phyloP scores from a whole-genome alignment of 2,797 vertebrate species.

The Chanos chanos region DNA sequence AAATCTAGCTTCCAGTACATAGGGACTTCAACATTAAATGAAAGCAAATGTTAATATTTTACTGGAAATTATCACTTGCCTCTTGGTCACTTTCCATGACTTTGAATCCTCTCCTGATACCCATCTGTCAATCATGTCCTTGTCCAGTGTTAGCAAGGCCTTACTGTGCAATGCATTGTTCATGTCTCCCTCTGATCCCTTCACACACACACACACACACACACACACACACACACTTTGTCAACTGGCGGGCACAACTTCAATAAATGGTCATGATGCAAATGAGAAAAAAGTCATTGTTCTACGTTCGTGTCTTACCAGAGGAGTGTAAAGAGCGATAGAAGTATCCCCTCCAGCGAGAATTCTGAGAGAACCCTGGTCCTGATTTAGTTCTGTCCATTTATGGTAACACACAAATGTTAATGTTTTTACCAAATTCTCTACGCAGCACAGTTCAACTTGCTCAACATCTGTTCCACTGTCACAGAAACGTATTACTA shows the following conservation, averaged over 20 bases:
- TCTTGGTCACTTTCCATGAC: slow-evolving; percentile 44
- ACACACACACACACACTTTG: no score
- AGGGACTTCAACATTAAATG: no score
- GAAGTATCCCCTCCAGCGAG: slow-evolving; percentile 60
- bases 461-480: not conserved
- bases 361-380: slow-evolving; percentile 36
- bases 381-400: slow-evolving; percentile 25
- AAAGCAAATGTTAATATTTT: not conserved
- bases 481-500: not conserved
- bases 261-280: no score
- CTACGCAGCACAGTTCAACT: not conserved
- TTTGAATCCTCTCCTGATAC: slow-evolving; percentile 30
- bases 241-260: no score
- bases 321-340: slow-evolving; percentile 36
- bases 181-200: slow-evolving; percentile 18
- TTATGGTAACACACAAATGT: no score
- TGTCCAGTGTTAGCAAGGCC: slow-evolving; percentile 35
- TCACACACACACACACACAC: not conserved
- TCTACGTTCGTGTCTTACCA: slow-evolving; percentile 8
- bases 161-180: no score
- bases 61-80: slow-evolving; percentile 42
- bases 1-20: not conserved
- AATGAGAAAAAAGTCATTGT: no score
- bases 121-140: slow-evolving; percentile 51
- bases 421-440: not conserved